Evolutionary conservation across 2,113 vertebrate species (phyloP).

Genomic region (Lasiurus cinereus): DNA sequence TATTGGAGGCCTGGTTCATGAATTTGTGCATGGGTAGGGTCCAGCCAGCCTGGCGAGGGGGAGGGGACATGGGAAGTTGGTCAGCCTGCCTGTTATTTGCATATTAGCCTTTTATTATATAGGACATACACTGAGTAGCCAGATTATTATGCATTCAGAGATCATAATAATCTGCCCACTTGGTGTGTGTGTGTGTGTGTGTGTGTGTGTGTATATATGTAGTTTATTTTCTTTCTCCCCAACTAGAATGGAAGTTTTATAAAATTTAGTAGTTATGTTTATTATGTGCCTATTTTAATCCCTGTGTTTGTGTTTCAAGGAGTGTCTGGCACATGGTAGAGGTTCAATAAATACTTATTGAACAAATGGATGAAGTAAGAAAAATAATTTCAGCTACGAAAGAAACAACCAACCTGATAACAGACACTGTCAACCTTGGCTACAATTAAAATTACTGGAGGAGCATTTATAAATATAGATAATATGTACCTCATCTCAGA

Average conservation of each 20-base stretch:
- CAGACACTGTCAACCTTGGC: neutral
- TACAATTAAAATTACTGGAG: conserved; percentile 18
- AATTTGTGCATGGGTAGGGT: too few relatives aligned
- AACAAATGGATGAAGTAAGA: conserved; percentile 49
- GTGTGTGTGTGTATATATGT: neutral
- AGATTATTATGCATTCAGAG: too few relatives aligned
- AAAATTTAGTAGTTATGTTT: conserved; percentile 25
- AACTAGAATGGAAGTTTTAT: conserved; percentile 38
- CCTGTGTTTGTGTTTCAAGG: conserved; percentile 37
- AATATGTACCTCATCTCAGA: neutral
- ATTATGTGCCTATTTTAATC: conserved; percentile 25
- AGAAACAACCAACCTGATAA: conserved; percentile 7
- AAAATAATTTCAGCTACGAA: conserved; percentile 48
- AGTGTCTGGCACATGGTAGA: neutral
- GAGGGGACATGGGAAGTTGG: too few relatives aligned
- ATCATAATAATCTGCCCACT: too few relatives aligned
- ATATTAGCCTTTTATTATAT: too few relatives aligned
- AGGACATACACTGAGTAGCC: too few relatives aligned
- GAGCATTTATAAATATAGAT: conserved; percentile 37
- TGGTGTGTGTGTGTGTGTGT: neutral
- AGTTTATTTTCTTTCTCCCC: conserved; percentile 3
- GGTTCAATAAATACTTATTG: conserved; percentile 45
- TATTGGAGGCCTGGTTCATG: too few relatives aligned
- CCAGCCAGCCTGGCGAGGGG: too few relatives aligned
- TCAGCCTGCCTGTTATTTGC: too few relatives aligned